phyloP scores from a whole-genome alignment of 2,888 invertebrate genomes.

The Metopia argyrocephala region DNA sequence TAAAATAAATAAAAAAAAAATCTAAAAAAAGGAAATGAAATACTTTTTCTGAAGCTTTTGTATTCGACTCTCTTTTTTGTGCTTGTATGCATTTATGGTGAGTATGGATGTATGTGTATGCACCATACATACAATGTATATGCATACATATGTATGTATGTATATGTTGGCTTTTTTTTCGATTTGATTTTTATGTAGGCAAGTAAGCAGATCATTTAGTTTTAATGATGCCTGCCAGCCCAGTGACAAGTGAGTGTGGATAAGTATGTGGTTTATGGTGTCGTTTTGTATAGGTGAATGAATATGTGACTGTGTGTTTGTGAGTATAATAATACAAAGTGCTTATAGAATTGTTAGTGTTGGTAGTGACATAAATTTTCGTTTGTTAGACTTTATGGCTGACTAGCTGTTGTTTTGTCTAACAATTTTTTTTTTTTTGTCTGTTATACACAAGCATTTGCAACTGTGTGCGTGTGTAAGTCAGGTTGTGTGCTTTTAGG shows the following conservation, averaged over 20 bases:
- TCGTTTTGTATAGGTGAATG: too few species aligned
- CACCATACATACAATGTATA: not conserved
- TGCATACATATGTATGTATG: not conserved
- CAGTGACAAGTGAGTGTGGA: too few species aligned
- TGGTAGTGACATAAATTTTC: conserved; percentile 64
- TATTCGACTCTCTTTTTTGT: conserved; percentile 9
- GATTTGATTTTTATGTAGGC: not conserved
- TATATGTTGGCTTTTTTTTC: not conserved
- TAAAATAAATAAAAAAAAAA: conserved; percentile 1
- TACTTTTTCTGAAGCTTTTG: conserved; percentile 41
- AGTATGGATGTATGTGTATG: not conserved
- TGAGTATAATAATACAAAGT: not conserved
- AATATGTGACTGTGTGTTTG: not conserved
- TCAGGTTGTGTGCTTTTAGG: conserved; percentile 6
- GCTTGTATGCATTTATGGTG: conserved; percentile 1
- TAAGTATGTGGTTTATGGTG: too few species aligned
- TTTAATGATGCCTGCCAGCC: not conserved
- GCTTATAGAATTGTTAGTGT: conserved; percentile 39
- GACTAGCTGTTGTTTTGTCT: conserved; percentile 15
- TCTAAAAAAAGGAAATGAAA: conserved; percentile 23
- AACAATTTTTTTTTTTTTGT: not conserved
- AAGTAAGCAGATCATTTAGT: not conserved
- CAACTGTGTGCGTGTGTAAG: not conserved
- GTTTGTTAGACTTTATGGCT: conserved; percentile 56
- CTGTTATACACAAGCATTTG: not conserved